These are phyloP conservation scores for Tragelaphus imberbis DNA, from an alignment of 2,113 vertebrate species.

Conservation along the genomic window DNA sequence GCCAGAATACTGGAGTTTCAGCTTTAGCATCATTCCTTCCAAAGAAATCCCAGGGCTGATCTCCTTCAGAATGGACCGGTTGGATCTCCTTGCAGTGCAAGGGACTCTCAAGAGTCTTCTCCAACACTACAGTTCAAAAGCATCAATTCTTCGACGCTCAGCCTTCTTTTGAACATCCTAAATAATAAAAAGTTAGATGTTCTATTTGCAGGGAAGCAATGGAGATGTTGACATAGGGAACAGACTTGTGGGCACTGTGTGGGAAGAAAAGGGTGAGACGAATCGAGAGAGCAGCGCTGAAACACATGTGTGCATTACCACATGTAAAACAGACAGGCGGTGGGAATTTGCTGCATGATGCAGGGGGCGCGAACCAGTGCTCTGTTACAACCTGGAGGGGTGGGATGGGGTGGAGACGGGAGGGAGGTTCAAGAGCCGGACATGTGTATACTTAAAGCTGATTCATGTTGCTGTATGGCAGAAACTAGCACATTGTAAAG, in stretches of 20 bases:
- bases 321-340: background rate
- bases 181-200: background rate
- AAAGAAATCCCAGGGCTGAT: too few relatives aligned
- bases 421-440: background rate
- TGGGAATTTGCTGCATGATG: background rate
- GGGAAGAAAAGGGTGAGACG: background rate
- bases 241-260: background rate
- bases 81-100: too few relatives aligned
- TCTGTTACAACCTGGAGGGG: background rate
- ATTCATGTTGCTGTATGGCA: background rate
- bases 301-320: accelerated
- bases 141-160: too few relatives aligned
- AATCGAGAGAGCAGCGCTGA: background rate
- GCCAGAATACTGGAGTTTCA: too few relatives aligned
- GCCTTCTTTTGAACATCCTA: background rate
- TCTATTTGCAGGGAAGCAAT: background rate
- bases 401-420: background rate
- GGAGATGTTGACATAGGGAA: background rate
- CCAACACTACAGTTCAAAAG: too few relatives aligned
- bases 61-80: too few relatives aligned
- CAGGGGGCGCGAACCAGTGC: background rate
- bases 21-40: too few relatives aligned
- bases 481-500: background rate
- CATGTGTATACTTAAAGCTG: background rate
- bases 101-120: too few relatives aligned